Conservation (phyloP, 2,888 invertebrate species). For the Lysandra coridon region DNA sequence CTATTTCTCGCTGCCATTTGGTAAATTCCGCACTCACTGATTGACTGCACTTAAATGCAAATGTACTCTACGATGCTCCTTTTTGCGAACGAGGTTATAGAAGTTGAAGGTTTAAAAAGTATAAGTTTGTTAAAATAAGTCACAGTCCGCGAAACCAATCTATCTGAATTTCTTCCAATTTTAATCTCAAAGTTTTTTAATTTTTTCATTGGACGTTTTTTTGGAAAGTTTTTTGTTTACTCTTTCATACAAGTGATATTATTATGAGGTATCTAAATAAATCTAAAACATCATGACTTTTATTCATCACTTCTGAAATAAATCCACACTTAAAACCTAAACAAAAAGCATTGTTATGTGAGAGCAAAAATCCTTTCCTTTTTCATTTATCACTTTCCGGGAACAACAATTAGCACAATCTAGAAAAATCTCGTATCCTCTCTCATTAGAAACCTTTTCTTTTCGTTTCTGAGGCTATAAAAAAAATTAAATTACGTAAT, state of each 20-base stretch:
- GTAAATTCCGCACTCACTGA: neutral
- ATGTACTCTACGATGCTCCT: neutral
- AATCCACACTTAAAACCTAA: neutral
- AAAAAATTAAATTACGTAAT: neutral
- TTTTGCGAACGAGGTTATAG: neutral
- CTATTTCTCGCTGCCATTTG: neutral
- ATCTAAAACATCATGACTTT: neutral
- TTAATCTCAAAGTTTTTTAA: too few species aligned
- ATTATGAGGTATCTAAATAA: too few species aligned
- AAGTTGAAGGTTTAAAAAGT: too few species aligned
- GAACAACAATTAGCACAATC: constrained; percentile 6
- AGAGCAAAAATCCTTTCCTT: neutral
- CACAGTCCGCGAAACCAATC: too few species aligned
- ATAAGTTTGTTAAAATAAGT: too few species aligned
- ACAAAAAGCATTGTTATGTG: neutral
- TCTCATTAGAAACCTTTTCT: constrained; percentile 1
- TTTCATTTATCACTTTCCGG: neutral
- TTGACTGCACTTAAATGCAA: neutral
- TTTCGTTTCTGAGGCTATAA: neutral
- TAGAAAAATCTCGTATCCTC: constrained; percentile 3
- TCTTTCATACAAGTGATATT: too few species aligned
- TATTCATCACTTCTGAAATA: neutral
- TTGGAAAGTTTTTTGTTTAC: too few species aligned
- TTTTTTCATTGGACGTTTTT: too few species aligned
- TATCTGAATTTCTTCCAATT: too few species aligned